Evolutionary conservation across 2,797 vertebrate species (phyloP).

Genomic region (Chromis chromis): DNA sequence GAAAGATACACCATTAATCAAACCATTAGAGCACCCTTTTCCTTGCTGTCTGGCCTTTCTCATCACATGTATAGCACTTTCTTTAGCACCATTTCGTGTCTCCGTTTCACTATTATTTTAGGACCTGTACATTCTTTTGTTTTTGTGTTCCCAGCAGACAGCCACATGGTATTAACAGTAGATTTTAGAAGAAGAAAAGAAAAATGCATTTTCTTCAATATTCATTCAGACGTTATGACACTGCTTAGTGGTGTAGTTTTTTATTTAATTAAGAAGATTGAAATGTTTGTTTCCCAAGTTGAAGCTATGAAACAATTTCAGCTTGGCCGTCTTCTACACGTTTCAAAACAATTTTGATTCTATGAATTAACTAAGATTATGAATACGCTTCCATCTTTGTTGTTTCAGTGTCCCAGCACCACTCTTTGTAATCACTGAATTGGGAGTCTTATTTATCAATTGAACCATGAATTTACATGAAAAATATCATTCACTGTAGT

Average conservation of each 20-base stretch:
- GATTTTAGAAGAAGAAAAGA: constrained; percentile 40
- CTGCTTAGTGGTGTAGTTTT: constrained; percentile 36
- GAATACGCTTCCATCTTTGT: constrained; percentile 39
- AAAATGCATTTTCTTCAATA: constrained; percentile 19
- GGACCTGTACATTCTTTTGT: constrained; percentile 50
- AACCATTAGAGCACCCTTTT: constrained; percentile 39
- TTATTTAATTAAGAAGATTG: constrained; percentile 25
- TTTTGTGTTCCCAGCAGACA: constrained; percentile 43
- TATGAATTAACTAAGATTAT: constrained; percentile 68
- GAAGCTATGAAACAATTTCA: constrained; percentile 34
- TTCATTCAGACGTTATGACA: constrained; percentile 35
- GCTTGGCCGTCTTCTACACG: constrained; percentile 43
- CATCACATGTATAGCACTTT: constrained; percentile 66
- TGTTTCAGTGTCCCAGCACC: constrained; percentile 52
- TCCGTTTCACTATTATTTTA: constrained; percentile 46
- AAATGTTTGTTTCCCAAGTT: constrained; percentile 27
- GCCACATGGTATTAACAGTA: constrained; percentile 61
- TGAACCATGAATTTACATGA: constrained; percentile 47
- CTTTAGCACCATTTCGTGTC: constrained; percentile 49
- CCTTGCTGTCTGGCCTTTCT: constrained; percentile 52
- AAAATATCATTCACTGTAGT: constrained; percentile 47
- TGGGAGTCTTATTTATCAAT: constrained; percentile 53
- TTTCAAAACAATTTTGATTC: constrained; percentile 71
- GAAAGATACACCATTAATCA: constrained; percentile 34
- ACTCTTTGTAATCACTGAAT: constrained; percentile 48